Evolutionary conservation across 64 coral and sea anemone genomes (phyloP).

Genomic region (Porites lutea): DNA sequence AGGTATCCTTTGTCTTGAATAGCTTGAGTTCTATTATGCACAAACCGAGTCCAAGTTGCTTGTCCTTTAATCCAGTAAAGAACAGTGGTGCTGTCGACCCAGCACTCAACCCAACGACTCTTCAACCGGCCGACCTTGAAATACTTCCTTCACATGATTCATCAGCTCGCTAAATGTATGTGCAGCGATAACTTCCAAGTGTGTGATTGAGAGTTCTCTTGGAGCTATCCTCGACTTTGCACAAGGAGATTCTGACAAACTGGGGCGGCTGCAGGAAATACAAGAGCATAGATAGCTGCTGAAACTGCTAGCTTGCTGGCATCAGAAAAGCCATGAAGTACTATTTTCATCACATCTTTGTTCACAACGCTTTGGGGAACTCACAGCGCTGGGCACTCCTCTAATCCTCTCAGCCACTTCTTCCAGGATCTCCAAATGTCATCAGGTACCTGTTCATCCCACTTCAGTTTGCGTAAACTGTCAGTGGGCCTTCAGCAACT

Average conservation of each 20-base stretch:
- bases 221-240: slow-evolving; percentile 82
- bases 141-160: slow-evolving; percentile 65
- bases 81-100: slow-evolving; percentile 75
- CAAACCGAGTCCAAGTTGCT: slow-evolving; percentile 74
- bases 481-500: not conserved
- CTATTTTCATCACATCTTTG: slow-evolving; percentile 7
- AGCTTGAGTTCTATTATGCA: slow-evolving; percentile 44
- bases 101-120: slow-evolving; percentile 47
- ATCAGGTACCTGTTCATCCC: slow-evolving; percentile 71
- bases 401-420: slow-evolving; percentile 67
- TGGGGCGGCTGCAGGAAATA: slow-evolving; percentile 27
- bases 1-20: slow-evolving; percentile 65
- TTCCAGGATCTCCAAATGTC: slow-evolving; percentile 42
- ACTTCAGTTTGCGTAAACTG: slow-evolving; percentile 49
- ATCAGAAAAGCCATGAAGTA: slow-evolving; percentile 80
- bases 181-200: slow-evolving; percentile 76
- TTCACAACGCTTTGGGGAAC: slow-evolving; percentile 65
- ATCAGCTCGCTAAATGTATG: slow-evolving; percentile 67
- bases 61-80: slow-evolving; percentile 74
- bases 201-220: slow-evolving; percentile 52
- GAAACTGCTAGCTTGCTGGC: slow-evolving; percentile 73
- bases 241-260: slow-evolving; percentile 76
- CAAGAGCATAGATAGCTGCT: slow-evolving; percentile 41
- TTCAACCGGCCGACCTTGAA: slow-evolving; percentile 50
- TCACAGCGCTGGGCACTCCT: slow-evolving; percentile 26